These are phyloP conservation scores for Gila robusta DNA, from an alignment of 2,797 vertebrate genomes.

Conservation along the genomic window DNA sequence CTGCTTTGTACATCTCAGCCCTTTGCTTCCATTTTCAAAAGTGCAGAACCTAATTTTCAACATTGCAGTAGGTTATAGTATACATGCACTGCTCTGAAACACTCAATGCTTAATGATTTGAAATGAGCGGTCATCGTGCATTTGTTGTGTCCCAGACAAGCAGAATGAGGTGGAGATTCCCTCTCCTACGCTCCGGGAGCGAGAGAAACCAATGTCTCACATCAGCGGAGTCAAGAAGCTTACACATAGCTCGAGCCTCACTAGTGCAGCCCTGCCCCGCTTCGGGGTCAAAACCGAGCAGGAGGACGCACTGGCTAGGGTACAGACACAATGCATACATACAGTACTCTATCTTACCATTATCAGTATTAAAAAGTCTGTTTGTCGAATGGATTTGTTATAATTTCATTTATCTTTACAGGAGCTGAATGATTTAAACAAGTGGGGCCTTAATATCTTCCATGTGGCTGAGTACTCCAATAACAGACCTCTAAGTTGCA, in stretches of 20 bases:
- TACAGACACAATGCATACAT: constrained; percentile 65
- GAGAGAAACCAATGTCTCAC: constrained; percentile 91
- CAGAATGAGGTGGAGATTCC: constrained; percentile 95
- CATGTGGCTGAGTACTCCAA: constrained; percentile 89
- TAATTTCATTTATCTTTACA: constrained; percentile 62
- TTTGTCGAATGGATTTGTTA: neutral
- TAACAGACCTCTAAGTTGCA: constrained; percentile 91
- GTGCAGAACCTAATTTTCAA: neutral
- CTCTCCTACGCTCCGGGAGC: constrained; percentile 87
- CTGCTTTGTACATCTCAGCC: neutral
- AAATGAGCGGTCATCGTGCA: constrained; percentile 2
- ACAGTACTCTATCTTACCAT: neutral
- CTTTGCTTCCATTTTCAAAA: constrained; percentile 37
- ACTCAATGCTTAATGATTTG: neutral
- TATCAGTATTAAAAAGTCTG: neutral
- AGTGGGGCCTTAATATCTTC: constrained; percentile 98
- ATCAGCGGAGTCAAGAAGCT: constrained; percentile 92
- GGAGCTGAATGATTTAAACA: constrained; percentile 94
- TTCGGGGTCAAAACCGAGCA: constrained; percentile 92
- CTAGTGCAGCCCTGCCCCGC: constrained; percentile 84
- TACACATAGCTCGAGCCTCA: constrained; percentile 85
- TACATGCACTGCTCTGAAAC: neutral
- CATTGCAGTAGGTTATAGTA: neutral
- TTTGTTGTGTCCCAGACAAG: constrained; percentile 81
- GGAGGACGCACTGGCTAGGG: constrained; percentile 88